Base-by-base conservation (phyloP, 2,888 invertebrate genomes). In the Caenorhabditis japonica region DNA sequence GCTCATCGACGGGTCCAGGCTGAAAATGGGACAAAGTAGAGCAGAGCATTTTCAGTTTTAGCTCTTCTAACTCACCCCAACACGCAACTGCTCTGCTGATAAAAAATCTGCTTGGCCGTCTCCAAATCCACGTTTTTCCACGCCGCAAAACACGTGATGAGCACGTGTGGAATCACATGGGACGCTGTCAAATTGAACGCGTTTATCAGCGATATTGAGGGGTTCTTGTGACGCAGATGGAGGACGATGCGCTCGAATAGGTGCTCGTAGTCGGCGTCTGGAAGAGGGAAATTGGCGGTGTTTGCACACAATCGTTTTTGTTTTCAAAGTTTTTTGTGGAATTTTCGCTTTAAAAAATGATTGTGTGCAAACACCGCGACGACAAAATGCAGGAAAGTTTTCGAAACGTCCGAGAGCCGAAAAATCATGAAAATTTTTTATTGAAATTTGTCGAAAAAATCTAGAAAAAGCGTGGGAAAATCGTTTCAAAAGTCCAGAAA, bases 111-210 rank as follows among this genome's bases (percentile, higher is more conserved):
- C n/a, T 53, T 38, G 8, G 43, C 46, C 19, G 25, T 34, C 30
- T 44, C 10, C 19, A 38, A 27, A 30, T 53, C 62, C 36, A 62
- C 36, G 15, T 62, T 38, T 62, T 53, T 62, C 36, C 36, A 46
- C 1, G 12, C 39, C 17, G 71, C 36, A 49, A 36, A 71, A 21
- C 56, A 52, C 1, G 39, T 34, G 4, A 71, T 46, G 19, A 71
- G 58, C 7, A 62, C 23, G 15, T 71, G 52, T 33, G 71, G 71
- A 19, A 71, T 19, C 7, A 71, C 34, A 12, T 39, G n/a, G 23
- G 58, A 41, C 13, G 44, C 34, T 5, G 59, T 53, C 10, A 71
- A 30, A 17, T 53, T 46, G 39, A 62, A 25, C 19, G 62, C 44
- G 12, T 21, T 15, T 19, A 71, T 36, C 7, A 71, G 23, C 13